These are phyloP conservation scores for Acanthopleura granulata DNA, from an alignment of 2,888 invertebrate genomes.

Conservation along the genomic window DNA sequence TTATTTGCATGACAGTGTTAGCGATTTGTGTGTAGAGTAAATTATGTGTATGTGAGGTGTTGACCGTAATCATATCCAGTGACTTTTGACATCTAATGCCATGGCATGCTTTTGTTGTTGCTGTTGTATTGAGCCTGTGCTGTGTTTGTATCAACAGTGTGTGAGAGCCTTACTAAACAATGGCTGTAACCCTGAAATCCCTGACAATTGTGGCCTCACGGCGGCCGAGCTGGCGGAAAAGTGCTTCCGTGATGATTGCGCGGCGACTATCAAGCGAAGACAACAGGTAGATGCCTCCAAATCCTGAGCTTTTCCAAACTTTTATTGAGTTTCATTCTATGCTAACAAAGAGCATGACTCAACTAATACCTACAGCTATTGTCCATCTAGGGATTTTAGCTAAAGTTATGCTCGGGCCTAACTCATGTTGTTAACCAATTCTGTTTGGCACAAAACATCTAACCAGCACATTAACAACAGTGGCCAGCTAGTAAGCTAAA, in stretches of 20 bases:
- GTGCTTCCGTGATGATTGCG: constrained; percentile 67
- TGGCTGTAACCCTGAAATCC: constrained; percentile 75
- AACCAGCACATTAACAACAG: too few species aligned
- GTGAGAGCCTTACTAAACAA: constrained; percentile 85
- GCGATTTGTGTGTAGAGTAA: too few species aligned
- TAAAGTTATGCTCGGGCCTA: too few species aligned
- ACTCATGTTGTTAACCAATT: too few species aligned
- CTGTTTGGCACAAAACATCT: too few species aligned
- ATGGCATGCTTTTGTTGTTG: not conserved
- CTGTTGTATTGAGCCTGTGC: constrained; percentile 1
- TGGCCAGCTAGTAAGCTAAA: too few species aligned
- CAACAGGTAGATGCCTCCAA: not conserved
- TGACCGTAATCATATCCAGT: too few species aligned
- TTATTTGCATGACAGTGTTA: too few species aligned
- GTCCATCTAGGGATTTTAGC: too few species aligned
- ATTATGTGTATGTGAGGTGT: too few species aligned
- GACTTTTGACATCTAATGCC: too few species aligned
- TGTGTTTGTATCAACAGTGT: constrained; percentile 74
- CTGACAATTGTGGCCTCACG: constrained; percentile 70
- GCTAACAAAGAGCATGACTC: not conserved
- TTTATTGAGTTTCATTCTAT: not conserved
- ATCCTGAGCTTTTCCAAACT: not conserved
- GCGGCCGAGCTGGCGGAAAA: constrained; percentile 65
- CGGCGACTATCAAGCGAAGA: constrained; percentile 39
- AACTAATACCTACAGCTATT: not conserved